A percentile compares a stretch with the other conserved stretches of the same genome.
Conservation (phyloP, 2,888 invertebrate species). For the Phalera bucephala region DNA sequence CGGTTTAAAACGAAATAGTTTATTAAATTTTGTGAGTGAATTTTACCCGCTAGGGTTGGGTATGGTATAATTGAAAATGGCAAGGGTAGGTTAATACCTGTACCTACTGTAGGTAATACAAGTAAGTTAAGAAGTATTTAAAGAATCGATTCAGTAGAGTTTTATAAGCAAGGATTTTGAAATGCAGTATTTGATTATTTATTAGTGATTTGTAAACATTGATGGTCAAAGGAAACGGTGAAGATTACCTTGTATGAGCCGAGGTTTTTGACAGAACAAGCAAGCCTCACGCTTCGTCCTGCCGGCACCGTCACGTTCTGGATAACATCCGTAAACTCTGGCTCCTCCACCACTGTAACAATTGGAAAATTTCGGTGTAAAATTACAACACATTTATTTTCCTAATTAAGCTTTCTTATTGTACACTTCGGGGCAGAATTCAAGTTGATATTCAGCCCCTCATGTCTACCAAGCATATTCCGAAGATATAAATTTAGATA, state of each 20-base stretch:
- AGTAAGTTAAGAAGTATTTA: too few relatives aligned
- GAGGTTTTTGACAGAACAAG: conserved; percentile 95
- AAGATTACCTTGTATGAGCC: conserved; percentile 96
- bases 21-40: conserved; percentile 7
- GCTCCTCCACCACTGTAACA: conserved; percentile 91
- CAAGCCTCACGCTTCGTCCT: conserved; percentile 93
- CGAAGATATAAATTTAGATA: conserved; percentile 57
- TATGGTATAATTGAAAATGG: too few relatives aligned
- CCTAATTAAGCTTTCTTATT: conserved; percentile 1
- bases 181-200: too few relatives aligned
- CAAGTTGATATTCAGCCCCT: conserved; percentile 5
- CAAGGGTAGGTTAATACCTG: too few relatives aligned
- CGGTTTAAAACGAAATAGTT: conserved; percentile 10
- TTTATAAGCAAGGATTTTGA: too few relatives aligned
- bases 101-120: too few relatives aligned
- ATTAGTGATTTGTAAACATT: too few relatives aligned
- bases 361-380: conserved; percentile 36
- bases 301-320: conserved; percentile 96
- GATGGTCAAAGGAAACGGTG: too few relatives aligned
- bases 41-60: too few relatives aligned
- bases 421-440: neutral
- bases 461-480: conserved; percentile 26
- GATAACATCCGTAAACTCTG: conserved; percentile 94
- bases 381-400: too few relatives aligned
- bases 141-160: too few relatives aligned